Conservation (phyloP, 2,888 invertebrate genomes). For the Psylliodes chrysocephalus region DNA sequence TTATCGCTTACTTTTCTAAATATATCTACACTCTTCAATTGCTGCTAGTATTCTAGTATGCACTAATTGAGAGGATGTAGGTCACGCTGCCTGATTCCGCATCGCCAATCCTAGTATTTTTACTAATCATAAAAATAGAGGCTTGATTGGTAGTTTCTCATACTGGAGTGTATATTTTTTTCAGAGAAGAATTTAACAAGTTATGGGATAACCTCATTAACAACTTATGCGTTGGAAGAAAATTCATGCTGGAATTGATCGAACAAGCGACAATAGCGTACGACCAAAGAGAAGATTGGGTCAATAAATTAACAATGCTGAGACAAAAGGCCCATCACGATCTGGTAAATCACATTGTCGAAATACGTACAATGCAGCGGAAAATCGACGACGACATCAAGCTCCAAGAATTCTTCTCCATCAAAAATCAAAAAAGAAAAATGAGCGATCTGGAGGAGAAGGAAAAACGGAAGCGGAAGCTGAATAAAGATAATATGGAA, state of each 20-base stretch:
- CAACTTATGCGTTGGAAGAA: conserved; percentile 81
- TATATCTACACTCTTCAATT: no score
- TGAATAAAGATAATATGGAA: conserved; percentile 75
- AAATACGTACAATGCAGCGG: conserved; percentile 87
- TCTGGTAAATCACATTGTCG: conserved; percentile 74
- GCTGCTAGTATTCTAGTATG: no score
- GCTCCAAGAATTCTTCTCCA: conserved; percentile 84
- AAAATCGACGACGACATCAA: conserved; percentile 87
- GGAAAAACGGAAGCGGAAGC: conserved; percentile 75
- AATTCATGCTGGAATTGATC: conserved; percentile 84
- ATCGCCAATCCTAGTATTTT: no score
- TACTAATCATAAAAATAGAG: no score
- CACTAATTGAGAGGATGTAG: no score
- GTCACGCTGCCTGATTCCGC: no score
- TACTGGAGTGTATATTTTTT: no score
- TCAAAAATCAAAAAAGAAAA: conserved; percentile 84
- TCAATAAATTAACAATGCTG: conserved; percentile 81
- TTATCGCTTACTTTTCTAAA: no score
- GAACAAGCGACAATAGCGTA: conserved; percentile 92
- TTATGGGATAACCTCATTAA: conserved; percentile 82
- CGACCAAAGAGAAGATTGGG: conserved; percentile 86
- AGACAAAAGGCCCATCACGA: conserved; percentile 82
- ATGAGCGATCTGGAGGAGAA: conserved; percentile 80
- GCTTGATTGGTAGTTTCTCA: no score
- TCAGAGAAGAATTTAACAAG: conserved; percentile 80